Percentiles rank a stretch among this genome's conserved stretches.
Conservation (phyloP, 2,113 vertebrate species). For the Mormyrus iriodes region DNA sequence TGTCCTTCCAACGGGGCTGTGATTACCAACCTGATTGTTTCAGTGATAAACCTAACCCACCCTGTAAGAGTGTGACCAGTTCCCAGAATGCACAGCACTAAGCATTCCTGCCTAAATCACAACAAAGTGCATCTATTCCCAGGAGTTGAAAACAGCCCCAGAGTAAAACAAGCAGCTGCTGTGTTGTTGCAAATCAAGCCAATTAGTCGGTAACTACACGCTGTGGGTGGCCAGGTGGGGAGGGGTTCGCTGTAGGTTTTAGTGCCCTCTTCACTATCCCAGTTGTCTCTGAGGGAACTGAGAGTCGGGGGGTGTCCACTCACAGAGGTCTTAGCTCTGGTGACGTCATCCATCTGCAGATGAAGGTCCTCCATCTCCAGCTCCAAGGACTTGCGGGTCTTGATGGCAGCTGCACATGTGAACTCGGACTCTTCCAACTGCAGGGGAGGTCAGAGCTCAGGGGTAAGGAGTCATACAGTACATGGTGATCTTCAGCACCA, state of each 20-base stretch:
- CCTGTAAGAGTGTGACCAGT: background rate
- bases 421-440: constrained; percentile 98
- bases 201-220: constrained; percentile 26
- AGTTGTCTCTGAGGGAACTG: background rate
- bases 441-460: constrained; percentile 22
- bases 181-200: constrained; percentile 36
- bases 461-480: background rate
- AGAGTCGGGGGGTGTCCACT: constrained; percentile 37
- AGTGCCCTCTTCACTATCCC: no score
- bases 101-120: background rate
- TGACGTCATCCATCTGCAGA: constrained; percentile 88
- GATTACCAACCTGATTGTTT: background rate
- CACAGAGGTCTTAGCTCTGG: constrained; percentile 82
- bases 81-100: background rate
- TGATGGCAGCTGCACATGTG: constrained; percentile 81
- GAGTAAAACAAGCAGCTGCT: constrained; percentile 9
- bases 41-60: background rate
- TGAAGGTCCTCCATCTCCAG: constrained; percentile 94
- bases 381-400: constrained; percentile 94
- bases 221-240: background rate
- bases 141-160: background rate
- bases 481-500: background rate
- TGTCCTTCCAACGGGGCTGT: background rate
- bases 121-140: background rate
- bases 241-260: background rate